These are phyloP conservation scores for Lontra canadensis DNA, from an alignment of 2,113 vertebrate species.

Conservation along the genomic window DNA sequence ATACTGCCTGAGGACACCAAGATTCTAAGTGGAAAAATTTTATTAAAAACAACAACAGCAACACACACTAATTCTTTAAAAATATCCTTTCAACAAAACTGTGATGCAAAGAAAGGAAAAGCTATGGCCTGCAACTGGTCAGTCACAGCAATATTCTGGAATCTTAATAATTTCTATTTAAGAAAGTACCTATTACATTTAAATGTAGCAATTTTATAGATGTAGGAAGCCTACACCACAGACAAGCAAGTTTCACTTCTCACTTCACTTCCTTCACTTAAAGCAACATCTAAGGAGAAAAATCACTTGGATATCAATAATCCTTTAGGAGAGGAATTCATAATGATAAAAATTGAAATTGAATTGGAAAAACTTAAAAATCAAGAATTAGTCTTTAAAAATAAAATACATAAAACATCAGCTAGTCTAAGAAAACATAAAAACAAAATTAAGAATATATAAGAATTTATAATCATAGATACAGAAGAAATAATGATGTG, in stretches of 20 bases:
- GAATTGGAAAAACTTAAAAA: constrained; percentile 30
- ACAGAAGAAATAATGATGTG: background rate
- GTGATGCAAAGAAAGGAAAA: constrained; percentile 50
- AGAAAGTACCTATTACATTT: constrained; percentile 38
- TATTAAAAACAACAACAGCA: background rate
- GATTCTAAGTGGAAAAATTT: constrained; percentile 29
- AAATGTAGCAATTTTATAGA: constrained; percentile 28
- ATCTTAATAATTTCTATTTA: constrained; percentile 17
- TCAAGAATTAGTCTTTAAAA: constrained; percentile 6
- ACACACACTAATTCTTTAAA: constrained; percentile 18
- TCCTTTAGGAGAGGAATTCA: background rate
- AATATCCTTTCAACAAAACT: constrained; percentile 45
- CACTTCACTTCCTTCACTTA: constrained; percentile 42
- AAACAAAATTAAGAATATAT: constrained; percentile 1
- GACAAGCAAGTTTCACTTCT: constrained; percentile 59
- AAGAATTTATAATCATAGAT: background rate
- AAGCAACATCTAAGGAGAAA: constrained; percentile 46
- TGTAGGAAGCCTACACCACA: background rate
- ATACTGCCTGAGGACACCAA: background rate
- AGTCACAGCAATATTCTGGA: background rate
- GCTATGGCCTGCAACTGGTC: background rate
- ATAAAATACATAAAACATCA: constrained; percentile 28
- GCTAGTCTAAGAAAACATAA: constrained; percentile 23
- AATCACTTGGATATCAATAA: background rate
- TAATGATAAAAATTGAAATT: constrained; percentile 37